A percentile compares a stretch with the other conserved stretches of the same genome.
These are phyloP conservation scores for Notechis scutatus DNA, from an alignment of 2,113 vertebrate genomes.

Conservation along the genomic window DNA sequence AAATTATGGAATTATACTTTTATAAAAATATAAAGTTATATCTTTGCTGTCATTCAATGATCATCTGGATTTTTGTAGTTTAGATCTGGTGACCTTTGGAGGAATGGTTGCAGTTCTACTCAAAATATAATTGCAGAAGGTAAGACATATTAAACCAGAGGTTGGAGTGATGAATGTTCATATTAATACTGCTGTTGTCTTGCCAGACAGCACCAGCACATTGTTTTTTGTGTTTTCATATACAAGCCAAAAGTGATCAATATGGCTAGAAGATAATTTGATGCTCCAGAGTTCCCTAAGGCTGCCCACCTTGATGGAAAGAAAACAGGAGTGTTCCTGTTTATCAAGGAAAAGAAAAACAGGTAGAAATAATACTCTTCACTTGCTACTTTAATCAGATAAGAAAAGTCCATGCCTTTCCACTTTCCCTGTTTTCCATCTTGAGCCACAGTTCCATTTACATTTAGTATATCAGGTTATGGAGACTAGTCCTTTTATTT, in stretches of 20 bases:
- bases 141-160: background rate
- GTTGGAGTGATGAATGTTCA: background rate
- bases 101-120: background rate
- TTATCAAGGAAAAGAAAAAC: background rate
- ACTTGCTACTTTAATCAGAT: background rate
- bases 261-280: background rate
- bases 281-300: background rate
- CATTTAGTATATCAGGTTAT: background rate
- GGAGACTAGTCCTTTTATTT: slow-evolving; percentile 19
- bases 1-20: background rate
- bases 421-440: background rate
- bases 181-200: accelerated
- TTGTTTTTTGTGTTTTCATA: slow-evolving; percentile 29
- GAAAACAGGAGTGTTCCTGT: accelerated
- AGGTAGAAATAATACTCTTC: background rate
- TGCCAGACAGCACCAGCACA: accelerated
- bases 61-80: background rate
- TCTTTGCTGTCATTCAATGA: background rate
- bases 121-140: background rate
- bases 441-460: slow-evolving; percentile 20
- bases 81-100: background rate
- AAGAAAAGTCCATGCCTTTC: slow-evolving; percentile 12
- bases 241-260: slow-evolving; percentile 37
- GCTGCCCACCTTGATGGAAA: background rate
- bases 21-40: background rate